phyloP scores from a whole-genome alignment of 2,797 vertebrate genomes.

The Prionace glauca region DNA sequence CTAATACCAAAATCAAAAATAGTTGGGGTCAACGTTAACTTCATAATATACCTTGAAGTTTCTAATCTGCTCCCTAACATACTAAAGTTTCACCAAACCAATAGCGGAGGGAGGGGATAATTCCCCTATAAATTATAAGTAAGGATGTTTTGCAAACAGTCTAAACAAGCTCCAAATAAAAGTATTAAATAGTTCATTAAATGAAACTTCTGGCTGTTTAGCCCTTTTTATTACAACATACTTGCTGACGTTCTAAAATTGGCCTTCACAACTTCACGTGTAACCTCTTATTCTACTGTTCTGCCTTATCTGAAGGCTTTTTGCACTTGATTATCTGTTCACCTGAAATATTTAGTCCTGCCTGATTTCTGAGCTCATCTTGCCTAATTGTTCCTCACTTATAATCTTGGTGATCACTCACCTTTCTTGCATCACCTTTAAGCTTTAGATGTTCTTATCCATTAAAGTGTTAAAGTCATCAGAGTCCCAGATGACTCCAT shows the following conservation, averaged over 20 bases:
- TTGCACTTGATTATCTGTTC: neutral
- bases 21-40: no score
- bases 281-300: neutral
- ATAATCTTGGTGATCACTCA: neutral
- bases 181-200: neutral
- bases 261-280: neutral
- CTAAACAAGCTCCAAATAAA: neutral
- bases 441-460: neutral
- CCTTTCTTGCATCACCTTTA: neutral
- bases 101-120: neutral
- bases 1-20: no score
- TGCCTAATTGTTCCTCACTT: neutral
- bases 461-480: neutral
- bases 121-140: neutral
- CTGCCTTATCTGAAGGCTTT: neutral
- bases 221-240: neutral
- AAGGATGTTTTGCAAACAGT: neutral
- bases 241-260: neutral
- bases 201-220: neutral
- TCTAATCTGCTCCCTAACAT: no score
- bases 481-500: no score
- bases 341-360: neutral
- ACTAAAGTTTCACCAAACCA: neutral
- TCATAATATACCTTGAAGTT: no score
- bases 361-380: neutral